phyloP scores from a whole-genome alignment of 1,140 invertebrate species.

The Brachionus angularis region DNA sequence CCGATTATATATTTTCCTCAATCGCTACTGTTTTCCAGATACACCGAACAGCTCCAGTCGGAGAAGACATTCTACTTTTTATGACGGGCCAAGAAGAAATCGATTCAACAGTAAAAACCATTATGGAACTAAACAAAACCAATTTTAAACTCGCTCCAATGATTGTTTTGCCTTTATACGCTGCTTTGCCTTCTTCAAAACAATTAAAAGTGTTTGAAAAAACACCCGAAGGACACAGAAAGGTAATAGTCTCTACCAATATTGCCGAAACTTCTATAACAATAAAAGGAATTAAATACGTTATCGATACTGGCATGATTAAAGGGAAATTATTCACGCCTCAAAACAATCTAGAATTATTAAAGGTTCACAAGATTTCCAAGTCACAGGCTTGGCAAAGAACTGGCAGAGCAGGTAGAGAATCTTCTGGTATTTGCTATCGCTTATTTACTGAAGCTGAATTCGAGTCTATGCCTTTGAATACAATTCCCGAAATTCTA shows the following conservation, averaged over 20 bases:
- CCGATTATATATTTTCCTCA: slow-evolving; percentile 94
- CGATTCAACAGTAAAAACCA: slow-evolving; percentile 73
- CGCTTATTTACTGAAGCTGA: slow-evolving; percentile 70
- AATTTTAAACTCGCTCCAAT: not conserved
- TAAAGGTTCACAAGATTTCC: slow-evolving; percentile 77
- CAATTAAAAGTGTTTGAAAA: slow-evolving; percentile 38
- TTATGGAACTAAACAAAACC: slow-evolving; percentile 51
- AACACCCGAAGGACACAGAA: not conserved
- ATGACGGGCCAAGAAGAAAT: slow-evolving; percentile 98
- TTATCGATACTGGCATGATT: slow-evolving; percentile 89
- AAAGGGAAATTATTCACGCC: slow-evolving; percentile 77
- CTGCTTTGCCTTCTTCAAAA: slow-evolving; percentile 12
- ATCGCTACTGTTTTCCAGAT: slow-evolving; percentile 95
- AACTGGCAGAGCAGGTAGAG: slow-evolving; percentile 80
- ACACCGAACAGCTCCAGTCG: slow-evolving; percentile 61
- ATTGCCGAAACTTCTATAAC: slow-evolving; percentile 65
- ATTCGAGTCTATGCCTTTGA: slow-evolving; percentile 68
- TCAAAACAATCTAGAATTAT: slow-evolving; percentile 73
- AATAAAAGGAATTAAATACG: slow-evolving; percentile 83
- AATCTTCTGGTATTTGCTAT: slow-evolving; percentile 76
- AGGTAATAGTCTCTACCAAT: slow-evolving; percentile 45
- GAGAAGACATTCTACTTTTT: slow-evolving; percentile 86
- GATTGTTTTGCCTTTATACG: slow-evolving; percentile 40
- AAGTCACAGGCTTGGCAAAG: slow-evolving; percentile 87
- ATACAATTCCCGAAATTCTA: slow-evolving; percentile 79